A percentile compares a stretch with the other conserved stretches of the same genome.
Evolutionary conservation across 2,888 invertebrate genomes (phyloP).

Genomic region (Eilema depressum): DNA sequence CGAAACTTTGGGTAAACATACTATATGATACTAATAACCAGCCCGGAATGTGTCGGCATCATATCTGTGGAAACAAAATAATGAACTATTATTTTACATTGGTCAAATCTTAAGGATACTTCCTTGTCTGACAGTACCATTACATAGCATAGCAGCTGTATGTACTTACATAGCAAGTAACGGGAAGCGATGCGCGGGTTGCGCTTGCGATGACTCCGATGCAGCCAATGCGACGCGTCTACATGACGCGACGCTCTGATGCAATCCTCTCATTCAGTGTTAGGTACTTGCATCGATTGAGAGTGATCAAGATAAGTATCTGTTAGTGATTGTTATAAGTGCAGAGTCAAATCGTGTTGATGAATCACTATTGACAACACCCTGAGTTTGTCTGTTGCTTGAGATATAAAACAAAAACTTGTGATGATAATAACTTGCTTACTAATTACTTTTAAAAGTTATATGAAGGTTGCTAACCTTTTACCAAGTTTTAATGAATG

Average conservation of each 20-base stretch:
- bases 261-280: conserved; percentile 61
- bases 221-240: conserved; percentile 39
- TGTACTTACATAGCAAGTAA: conserved; percentile 70
- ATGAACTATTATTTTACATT: background rate
- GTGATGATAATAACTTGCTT: background rate
- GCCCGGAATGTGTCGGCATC: background rate
- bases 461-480: background rate
- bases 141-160: conserved; percentile 43
- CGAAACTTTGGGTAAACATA: background rate
- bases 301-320: conserved; percentile 34
- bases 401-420: background rate
- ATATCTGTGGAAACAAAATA: too few species aligned
- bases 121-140: conserved; percentile 34
- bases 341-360: conserved; percentile 5
- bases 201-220: conserved; percentile 57
- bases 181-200: conserved; percentile 76
- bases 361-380: conserved; percentile 4
- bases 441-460: background rate
- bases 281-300: conserved; percentile 37
- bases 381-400: background rate
- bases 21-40: background rate
- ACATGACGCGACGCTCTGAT: conserved; percentile 45
- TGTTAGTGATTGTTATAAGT: conserved; percentile 18
- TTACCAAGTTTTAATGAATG: background rate
- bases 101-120: background rate